Evolutionary conservation across 2,113 vertebrate genomes (phyloP).

Genomic region (Triplophysa siluroides): DNA sequence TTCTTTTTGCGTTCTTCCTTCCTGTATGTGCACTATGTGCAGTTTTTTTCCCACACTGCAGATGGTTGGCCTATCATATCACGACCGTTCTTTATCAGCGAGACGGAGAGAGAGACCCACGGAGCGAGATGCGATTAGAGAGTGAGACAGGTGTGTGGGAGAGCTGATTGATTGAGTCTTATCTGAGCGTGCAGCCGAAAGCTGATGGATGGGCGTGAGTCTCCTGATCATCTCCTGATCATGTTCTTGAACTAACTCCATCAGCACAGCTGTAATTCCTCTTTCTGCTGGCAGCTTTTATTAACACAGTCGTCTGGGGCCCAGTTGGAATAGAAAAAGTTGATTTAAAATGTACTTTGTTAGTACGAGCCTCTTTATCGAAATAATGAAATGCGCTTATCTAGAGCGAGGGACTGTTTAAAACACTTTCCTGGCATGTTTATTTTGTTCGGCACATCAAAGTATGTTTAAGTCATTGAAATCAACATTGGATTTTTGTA

Average conservation of each 20-base stretch:
- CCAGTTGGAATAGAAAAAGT: not conserved
- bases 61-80: constrained; percentile 29
- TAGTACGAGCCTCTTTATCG: not conserved
- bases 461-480: too few relatives aligned
- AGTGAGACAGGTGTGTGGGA: constrained; percentile 37
- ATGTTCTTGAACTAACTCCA: constrained; percentile 28
- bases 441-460: not conserved
- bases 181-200: constrained; percentile 53
- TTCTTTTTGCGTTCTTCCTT: not conserved
- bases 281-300: not conserved
- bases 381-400: not conserved
- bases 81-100: constrained; percentile 35
- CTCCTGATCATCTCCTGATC: constrained; percentile 47
- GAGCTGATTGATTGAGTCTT: constrained; percentile 58
- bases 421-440: not conserved
- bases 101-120: constrained; percentile 35
- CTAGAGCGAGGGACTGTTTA: not conserved
- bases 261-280: not conserved
- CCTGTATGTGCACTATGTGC: not conserved
- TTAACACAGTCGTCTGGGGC: not conserved
- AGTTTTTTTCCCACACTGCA: constrained; percentile 20
- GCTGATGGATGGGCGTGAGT: constrained; percentile 55
- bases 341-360: not conserved
- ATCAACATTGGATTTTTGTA: too few relatives aligned
- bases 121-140: constrained; percentile 45